Base-by-base conservation (phyloP, 2,888 invertebrate species). In the Trypoxylon attenuatum region DNA sequence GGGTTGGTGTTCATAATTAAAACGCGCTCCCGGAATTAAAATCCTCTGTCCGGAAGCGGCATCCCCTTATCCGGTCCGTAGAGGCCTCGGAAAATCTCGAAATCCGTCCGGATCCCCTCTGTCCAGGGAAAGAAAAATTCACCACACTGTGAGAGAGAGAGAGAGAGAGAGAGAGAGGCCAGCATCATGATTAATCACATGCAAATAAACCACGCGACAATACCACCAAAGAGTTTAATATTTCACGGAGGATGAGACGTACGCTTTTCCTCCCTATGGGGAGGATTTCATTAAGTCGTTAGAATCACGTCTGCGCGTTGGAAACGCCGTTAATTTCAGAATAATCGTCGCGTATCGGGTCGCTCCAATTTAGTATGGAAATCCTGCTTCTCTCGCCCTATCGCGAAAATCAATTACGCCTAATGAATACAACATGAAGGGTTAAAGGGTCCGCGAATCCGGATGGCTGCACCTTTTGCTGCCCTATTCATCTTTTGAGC, bases 401-500 rank as follows among this genome's bases (percentile, higher is more conserved):
- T 80, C 72, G 73, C 71, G 76, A 70, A 84, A 84, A 84, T 83
- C 82, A 84, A 83, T 84, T 83, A 82, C 72, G 75, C 72, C 70
- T 78, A 79, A 84, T 83, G 82, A 84, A 84, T 83, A 78, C 79
- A 78, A 78, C 79, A 83, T 77, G 78, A 80, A 77, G 77, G 73
- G 74, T 67, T 62, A 73, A 73, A 77, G 81, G 76, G 73, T 73
- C 60, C 55, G 58, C n/a, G 8, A 13, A 33, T 13, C 60, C 54
- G 52, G 51, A 65, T 64, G 62, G 65, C 66, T 67, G 66, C 33
- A 52, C 52, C 59, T 60, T 67, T 68, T 67, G 59, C 60, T 38
- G 53, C 5, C 8, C 43, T n/a, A 47, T 25, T 38, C 38, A 46
- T 19, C 29, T 55, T 51, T 22, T 45, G 25, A 16, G 15, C n/a